These are phyloP conservation scores for Dolichotis patagonum DNA, from an alignment of 2,113 vertebrate species.

Conservation along the genomic window DNA sequence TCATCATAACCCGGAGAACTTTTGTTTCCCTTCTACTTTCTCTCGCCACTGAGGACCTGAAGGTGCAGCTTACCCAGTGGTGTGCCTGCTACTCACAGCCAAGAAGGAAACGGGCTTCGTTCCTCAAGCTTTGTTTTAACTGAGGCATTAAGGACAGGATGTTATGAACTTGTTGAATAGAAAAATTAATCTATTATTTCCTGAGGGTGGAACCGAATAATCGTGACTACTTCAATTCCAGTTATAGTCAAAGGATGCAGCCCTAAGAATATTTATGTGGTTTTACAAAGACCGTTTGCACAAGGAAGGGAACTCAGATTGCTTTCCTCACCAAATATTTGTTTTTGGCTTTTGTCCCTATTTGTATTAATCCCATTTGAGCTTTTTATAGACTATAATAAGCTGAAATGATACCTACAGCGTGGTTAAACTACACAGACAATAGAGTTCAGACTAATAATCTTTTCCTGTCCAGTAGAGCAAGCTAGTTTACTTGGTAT, in stretches of 20 bases:
- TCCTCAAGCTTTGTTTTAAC: conserved; percentile 42
- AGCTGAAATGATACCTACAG: not conserved
- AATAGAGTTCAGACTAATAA: not conserved
- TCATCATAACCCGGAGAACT: not conserved
- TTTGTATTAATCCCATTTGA: conserved; percentile 6
- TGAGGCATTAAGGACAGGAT: not conserved
- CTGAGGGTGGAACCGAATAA: not conserved
- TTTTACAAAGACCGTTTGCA: conserved; percentile 31
- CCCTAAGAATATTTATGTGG: not conserved
- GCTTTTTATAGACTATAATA: not conserved
- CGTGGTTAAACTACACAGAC: not conserved
- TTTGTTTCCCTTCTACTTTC: not conserved
- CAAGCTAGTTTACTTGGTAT: not conserved
- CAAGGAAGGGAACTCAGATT: not conserved
- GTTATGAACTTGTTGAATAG: not conserved
- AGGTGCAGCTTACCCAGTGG: not conserved
- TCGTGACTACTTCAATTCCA: not conserved
- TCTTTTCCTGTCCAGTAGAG: not conserved
- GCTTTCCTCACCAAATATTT: conserved; percentile 28
- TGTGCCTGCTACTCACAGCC: not conserved
- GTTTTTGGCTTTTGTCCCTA: not conserved
- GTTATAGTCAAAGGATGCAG: not conserved
- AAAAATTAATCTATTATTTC: conserved; percentile 20
- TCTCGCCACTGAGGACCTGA: not conserved
- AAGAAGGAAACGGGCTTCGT: conserved; percentile 40